Percentiles rank a stretch among this genome's conserved stretches.
phyloP scores from a whole-genome alignment of 2,113 vertebrate genomes.

The Abramis brama region DNA sequence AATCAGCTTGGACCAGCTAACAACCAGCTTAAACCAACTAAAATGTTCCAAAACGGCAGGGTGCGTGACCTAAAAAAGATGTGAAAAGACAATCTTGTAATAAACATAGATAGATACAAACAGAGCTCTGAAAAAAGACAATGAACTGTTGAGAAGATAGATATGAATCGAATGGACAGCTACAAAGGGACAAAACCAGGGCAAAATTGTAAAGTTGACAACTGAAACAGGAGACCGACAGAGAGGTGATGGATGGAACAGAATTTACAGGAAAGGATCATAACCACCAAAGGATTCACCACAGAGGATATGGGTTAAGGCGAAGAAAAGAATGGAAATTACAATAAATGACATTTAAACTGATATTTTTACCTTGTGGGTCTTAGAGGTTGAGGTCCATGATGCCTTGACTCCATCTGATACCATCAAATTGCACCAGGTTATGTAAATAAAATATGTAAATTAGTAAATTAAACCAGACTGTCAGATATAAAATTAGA shows the following conservation, averaged over 20 bases:
- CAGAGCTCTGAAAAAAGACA: background rate
- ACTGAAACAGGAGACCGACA: conserved; percentile 13
- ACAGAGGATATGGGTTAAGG: background rate
- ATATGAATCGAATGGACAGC: background rate
- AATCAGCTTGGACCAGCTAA: background rate
- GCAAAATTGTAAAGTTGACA: background rate
- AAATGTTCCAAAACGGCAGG: background rate
- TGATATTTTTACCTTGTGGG: conserved; percentile 44
- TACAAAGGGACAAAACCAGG: background rate
- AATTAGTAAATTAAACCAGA: background rate
- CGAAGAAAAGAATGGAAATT: background rate
- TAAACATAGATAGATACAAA: background rate
- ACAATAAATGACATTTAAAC: background rate
- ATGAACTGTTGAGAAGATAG: background rate
- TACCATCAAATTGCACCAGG: background rate
- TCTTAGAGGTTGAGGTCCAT: conserved; percentile 22
- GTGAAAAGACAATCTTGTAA: background rate
- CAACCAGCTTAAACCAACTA: background rate
- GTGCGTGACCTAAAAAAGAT: background rate
- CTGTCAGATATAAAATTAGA: background rate
- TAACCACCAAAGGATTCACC: background rate
- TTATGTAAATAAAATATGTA: background rate
- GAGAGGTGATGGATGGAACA: background rate
- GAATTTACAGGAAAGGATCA: background rate
- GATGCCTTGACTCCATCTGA: conserved; percentile 49